A percentile compares a stretch with the other conserved stretches of the same genome.
phyloP scores from a whole-genome alignment of 2,888 invertebrate genomes.

The Caenorhabditis zanzibari region DNA sequence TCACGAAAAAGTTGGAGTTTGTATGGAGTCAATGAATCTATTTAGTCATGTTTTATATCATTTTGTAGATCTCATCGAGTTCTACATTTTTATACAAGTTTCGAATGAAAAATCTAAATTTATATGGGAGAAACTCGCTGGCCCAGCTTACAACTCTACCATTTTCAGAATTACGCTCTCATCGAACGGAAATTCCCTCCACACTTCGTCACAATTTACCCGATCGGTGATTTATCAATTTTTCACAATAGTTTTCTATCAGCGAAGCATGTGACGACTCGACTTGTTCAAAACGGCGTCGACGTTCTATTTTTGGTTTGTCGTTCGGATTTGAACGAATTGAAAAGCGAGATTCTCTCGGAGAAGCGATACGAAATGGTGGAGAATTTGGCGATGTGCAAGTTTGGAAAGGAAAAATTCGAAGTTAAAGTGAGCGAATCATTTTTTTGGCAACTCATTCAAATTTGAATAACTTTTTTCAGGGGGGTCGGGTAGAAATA shows the following conservation, averaged over 20 bases:
- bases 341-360: neutral
- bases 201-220: slow-evolving; percentile 24
- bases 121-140: too few relatives aligned
- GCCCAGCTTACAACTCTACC: too few relatives aligned
- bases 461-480: too few relatives aligned
- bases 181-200: neutral
- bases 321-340: slow-evolving; percentile 35
- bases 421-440: slow-evolving; percentile 13
- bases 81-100: too few relatives aligned
- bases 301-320: slow-evolving; percentile 10
- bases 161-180: neutral
- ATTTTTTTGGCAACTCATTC: too few relatives aligned
- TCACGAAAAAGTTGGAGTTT: too few relatives aligned
- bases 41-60: too few relatives aligned
- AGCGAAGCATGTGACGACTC: neutral
- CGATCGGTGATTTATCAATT: slow-evolving; percentile 29
- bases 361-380: slow-evolving; percentile 15
- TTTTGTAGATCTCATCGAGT: too few relatives aligned
- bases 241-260: neutral
- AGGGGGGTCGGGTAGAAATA: too few relatives aligned
- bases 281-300: neutral
- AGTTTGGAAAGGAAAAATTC: slow-evolving; percentile 10
- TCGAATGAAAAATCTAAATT: too few relatives aligned
- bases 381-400: neutral
- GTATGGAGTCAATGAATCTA: too few relatives aligned